These are phyloP conservation scores for Sinopyrophorus schimmeli DNA, from an alignment of 2,888 invertebrate species.

Conservation along the genomic window DNA sequence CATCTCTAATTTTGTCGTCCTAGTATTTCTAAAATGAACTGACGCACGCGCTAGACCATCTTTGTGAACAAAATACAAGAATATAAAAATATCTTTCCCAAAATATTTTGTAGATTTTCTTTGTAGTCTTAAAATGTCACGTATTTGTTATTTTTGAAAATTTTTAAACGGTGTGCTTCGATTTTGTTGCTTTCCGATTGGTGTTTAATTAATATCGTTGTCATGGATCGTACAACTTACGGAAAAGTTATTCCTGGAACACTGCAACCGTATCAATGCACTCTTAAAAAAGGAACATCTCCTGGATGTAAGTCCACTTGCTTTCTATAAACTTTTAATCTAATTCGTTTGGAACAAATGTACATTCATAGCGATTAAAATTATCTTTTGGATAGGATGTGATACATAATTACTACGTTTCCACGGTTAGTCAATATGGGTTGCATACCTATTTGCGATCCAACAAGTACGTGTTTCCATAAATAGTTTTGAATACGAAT, in stretches of 20 bases:
- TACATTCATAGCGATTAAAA: too few species aligned
- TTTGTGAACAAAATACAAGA: conserved; percentile 39
- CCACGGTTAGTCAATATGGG: too few species aligned
- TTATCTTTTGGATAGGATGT: too few species aligned
- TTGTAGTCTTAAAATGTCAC: conserved; percentile 19
- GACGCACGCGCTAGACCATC: conserved; percentile 42
- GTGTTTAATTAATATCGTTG: conserved; percentile 51
- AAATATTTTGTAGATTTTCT: conserved; percentile 32
- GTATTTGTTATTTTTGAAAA: conserved; percentile 2
- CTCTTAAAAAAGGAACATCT: conserved; percentile 79
- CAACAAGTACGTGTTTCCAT: too few species aligned
- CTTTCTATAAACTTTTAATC: too few species aligned
- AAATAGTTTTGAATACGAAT: too few species aligned
- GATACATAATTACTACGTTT: too few species aligned
- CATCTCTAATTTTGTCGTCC: conserved; percentile 47
- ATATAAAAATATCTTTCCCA: conserved; percentile 44
- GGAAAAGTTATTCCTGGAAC: conserved; percentile 84
- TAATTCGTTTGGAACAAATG: too few species aligned
- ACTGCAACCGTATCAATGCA: conserved; percentile 84
- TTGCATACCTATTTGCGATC: too few species aligned
- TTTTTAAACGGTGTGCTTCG: conserved; percentile 11
- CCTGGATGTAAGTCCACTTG: conserved; percentile 92
- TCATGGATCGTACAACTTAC: conserved; percentile 90
- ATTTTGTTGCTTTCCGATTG: conserved; percentile 42
- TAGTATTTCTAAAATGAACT: too few species aligned